phyloP scores from a whole-genome alignment of 1,140 invertebrate species.

The Zeugodacus cucurbitae region DNA sequence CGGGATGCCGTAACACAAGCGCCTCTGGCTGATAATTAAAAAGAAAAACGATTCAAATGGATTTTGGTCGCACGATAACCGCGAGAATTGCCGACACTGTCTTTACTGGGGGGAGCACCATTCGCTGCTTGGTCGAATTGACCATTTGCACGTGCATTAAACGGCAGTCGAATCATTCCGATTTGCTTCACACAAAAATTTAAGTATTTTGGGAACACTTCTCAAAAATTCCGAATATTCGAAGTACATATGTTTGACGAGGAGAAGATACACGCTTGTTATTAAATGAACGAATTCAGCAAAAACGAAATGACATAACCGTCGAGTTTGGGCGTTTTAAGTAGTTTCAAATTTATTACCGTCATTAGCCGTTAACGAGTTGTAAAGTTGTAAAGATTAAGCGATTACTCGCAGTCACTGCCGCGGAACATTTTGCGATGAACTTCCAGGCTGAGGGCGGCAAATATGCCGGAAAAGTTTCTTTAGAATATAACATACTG shows the following conservation, averaged over 20 bases:
- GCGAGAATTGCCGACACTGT: background rate
- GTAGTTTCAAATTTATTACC: background rate
- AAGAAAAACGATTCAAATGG: background rate
- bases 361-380: background rate
- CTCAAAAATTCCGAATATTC: background rate
- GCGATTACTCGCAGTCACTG: background rate
- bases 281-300: background rate
- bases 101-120: background rate
- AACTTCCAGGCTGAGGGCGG: background rate
- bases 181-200: background rate
- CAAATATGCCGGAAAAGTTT: background rate
- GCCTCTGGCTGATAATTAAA: background rate
- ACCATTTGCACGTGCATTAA: background rate
- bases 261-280: background rate
- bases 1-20: background rate
- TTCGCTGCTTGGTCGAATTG: background rate
- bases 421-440: background rate
- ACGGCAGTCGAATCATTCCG: background rate
- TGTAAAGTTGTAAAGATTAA: background rate
- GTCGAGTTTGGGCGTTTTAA: background rate
- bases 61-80: background rate
- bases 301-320: background rate
- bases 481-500: no score
- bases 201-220: no score
- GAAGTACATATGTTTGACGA: background rate